Percentiles rank a stretch among this genome's conserved stretches.
Evolutionary conservation across 2,113 vertebrate species (phyloP).

Genomic region (Sylvia atricapilla): DNA sequence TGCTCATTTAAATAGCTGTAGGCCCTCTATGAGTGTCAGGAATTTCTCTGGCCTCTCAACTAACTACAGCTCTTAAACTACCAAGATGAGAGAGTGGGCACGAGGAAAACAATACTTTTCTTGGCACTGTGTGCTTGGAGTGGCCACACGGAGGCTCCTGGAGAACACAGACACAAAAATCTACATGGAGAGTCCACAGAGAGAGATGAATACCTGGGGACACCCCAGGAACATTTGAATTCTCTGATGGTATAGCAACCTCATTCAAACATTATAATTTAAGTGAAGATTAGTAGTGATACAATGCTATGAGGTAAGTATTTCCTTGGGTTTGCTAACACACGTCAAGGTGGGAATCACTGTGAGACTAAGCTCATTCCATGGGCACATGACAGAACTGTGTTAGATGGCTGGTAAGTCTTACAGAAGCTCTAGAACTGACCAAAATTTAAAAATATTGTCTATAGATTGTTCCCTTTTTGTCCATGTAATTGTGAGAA

Average conservation of each 20-base stretch:
- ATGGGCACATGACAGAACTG: neutral
- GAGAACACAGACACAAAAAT: neutral
- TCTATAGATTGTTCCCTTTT: neutral
- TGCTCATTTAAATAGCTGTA: neutral
- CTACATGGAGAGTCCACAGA: neutral
- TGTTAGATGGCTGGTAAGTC: neutral
- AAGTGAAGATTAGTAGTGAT: neutral
- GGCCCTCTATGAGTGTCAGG: neutral
- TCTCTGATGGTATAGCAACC: neutral
- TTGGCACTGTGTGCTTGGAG: neutral
- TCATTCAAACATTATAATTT: neutral
- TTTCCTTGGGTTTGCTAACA: neutral
- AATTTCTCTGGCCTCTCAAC: neutral
- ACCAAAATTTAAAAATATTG: neutral
- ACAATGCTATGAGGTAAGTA: neutral
- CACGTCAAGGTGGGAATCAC: neutral
- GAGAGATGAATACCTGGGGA: neutral
- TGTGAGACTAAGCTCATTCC: neutral
- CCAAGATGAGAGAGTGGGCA: neutral
- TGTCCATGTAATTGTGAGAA: neutral
- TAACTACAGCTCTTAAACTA: neutral
- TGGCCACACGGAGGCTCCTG: neutral
- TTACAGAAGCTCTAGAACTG: neutral
- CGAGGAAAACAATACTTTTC: neutral
- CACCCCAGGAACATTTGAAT: neutral